Conservation (phyloP, 2,888 invertebrate species). For the Stramonita haemastoma region DNA sequence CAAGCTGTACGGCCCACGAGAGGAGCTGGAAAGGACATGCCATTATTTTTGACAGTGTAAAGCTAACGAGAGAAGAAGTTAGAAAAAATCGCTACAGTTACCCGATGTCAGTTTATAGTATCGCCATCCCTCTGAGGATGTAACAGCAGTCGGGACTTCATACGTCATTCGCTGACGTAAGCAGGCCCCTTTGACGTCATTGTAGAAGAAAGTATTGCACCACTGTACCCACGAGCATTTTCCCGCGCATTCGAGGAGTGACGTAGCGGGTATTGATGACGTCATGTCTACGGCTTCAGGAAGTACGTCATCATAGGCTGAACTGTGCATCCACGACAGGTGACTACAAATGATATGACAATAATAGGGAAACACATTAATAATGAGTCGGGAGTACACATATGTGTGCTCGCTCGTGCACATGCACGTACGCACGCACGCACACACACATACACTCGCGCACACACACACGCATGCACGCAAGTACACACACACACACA, state of each 20-base stretch:
- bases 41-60: not conserved
- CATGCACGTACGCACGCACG: not conserved
- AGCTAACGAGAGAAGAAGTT: not conserved
- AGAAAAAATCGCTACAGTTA: not conserved
- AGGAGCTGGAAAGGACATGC: too few relatives aligned
- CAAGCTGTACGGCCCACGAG: too few relatives aligned
- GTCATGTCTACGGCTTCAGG: not conserved
- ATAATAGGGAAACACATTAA: not conserved
- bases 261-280: not conserved
- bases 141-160: not conserved
- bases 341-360: not conserved
- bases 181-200: not conserved
- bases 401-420: not conserved
- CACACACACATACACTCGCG: too few relatives aligned
- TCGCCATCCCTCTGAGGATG: not conserved
- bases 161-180: slow-evolving; percentile 2
- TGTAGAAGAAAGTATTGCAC: slow-evolving; percentile 5
- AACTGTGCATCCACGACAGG: not conserved
- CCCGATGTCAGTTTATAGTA: not conserved
- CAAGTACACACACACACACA: not conserved
- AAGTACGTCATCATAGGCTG: not conserved
- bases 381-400: not conserved
- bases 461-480: too few relatives aligned
- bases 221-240: not conserved
- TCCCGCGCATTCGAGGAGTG: not conserved